Evolutionary conservation across 2,113 vertebrate species (phyloP).

Genomic region (Tor tambroides): DNA sequence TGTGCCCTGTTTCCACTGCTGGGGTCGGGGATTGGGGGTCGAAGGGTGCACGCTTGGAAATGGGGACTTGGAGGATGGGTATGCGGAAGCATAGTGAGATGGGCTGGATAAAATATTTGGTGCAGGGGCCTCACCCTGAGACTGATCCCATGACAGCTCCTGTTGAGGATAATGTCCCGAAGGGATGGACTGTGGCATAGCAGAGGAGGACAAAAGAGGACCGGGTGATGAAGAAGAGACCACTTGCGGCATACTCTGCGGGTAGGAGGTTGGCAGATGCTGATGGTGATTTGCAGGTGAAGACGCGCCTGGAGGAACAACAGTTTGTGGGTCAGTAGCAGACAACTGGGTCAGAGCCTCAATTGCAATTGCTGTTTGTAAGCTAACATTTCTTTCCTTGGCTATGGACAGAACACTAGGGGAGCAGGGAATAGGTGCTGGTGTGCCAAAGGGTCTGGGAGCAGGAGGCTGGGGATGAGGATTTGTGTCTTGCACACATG

Average conservation of each 20-base stretch:
- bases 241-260: constrained; percentile 62
- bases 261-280: constrained; percentile 60
- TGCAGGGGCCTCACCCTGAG: constrained; percentile 68
- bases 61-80: constrained; percentile 72
- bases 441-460: constrained; percentile 70
- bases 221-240: constrained; percentile 53
- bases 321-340: constrained; percentile 78
- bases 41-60: constrained; percentile 68
- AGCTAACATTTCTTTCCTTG: constrained; percentile 96
- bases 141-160: constrained; percentile 69
- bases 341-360: constrained; percentile 95
- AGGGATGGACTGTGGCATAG: constrained; percentile 69
- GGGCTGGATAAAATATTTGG: constrained; percentile 1
- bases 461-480: constrained; percentile 50
- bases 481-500: constrained; percentile 58
- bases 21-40: constrained; percentile 60
- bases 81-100: constrained; percentile 62
- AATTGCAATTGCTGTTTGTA: constrained; percentile 95
- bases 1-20: constrained; percentile 70
- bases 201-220: constrained; percentile 56
- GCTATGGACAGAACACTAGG: constrained; percentile 91
- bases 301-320: constrained; percentile 62
- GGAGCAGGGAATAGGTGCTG: constrained; percentile 86
- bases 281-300: constrained; percentile 68
- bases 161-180: constrained; percentile 71